Conservation (phyloP, 2,888 invertebrate genomes). For the Aleiodes testaceus region DNA sequence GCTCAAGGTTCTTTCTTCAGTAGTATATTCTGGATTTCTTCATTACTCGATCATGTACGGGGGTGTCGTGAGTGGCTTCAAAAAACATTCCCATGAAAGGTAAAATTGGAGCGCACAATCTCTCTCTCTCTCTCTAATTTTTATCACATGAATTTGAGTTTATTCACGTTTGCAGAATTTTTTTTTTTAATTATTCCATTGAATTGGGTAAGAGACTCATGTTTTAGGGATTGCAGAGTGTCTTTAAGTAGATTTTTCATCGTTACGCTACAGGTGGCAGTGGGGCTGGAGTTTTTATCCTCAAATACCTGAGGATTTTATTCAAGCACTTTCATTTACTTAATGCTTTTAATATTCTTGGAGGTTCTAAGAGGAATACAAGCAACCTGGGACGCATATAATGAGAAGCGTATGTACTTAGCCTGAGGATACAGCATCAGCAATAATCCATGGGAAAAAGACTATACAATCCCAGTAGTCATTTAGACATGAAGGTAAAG, state of each 20-base stretch:
- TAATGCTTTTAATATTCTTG: conserved; percentile 18
- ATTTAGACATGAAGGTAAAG: conserved; percentile 19
- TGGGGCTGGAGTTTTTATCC: neutral
- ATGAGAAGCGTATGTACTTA: neutral
- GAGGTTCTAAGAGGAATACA: neutral
- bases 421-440: neutral
- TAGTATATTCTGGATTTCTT: conserved; percentile 62
- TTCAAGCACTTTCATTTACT: conserved; percentile 15
- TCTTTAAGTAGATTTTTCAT: neutral
- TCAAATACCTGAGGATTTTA: conserved; percentile 20
- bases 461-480: conserved; percentile 13
- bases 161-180: too few species aligned
- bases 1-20: conserved; percentile 49
- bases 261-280: conserved; percentile 17
- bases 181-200: too few species aligned
- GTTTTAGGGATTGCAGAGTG: neutral
- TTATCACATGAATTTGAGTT: neutral
- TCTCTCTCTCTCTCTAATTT: conserved; percentile 39
- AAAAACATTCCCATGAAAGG: conserved; percentile 45
- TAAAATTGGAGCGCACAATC: conserved; percentile 50
- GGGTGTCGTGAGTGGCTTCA: conserved; percentile 51
- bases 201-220: neutral
- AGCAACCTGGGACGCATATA: neutral
- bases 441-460: conserved; percentile 21
- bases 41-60: conserved; percentile 60